Conservation (phyloP, 2,888 invertebrate genomes). For the Nymphalis polychloros region DNA sequence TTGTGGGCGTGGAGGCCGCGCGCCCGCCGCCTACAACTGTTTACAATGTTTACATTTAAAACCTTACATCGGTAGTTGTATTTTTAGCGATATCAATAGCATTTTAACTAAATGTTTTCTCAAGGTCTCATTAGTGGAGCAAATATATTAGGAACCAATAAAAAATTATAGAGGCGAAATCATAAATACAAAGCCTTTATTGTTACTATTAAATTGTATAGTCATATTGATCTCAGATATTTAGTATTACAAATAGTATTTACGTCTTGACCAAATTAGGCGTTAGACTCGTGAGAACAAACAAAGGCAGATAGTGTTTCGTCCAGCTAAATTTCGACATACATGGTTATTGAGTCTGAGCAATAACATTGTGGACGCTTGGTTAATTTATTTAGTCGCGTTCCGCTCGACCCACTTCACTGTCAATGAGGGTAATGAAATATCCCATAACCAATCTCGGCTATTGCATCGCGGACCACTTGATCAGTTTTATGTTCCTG, state of each 20-base stretch:
- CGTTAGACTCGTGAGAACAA: conserved; percentile 36
- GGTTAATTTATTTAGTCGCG: conserved; percentile 67
- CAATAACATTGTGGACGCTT: conserved; percentile 46
- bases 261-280: conserved; percentile 24
- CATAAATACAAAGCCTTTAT: background rate
- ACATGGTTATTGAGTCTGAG: conserved; percentile 22
- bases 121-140: background rate
- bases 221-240: background rate
- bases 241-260: background rate
- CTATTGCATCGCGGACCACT: conserved; percentile 22
- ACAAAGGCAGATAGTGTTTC: conserved; percentile 34
- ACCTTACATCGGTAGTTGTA: conserved; percentile 53
- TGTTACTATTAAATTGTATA: background rate
- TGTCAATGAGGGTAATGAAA: conserved; percentile 66
- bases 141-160: background rate
- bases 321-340: conserved; percentile 32
- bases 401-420: conserved; percentile 67
- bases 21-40: conserved; percentile 52
- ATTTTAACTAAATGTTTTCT: conserved; percentile 4
- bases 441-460: conserved; percentile 55
- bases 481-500: conserved; percentile 18
- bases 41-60: conserved; percentile 41
- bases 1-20: conserved; percentile 68
- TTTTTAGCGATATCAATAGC: conserved; percentile 53
- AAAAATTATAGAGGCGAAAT: background rate